Evolutionary conservation across 2,888 invertebrate species (phyloP), one percentile per base, ranked within the genome.

Genomic region (Drosophila mayaguana): DNA sequence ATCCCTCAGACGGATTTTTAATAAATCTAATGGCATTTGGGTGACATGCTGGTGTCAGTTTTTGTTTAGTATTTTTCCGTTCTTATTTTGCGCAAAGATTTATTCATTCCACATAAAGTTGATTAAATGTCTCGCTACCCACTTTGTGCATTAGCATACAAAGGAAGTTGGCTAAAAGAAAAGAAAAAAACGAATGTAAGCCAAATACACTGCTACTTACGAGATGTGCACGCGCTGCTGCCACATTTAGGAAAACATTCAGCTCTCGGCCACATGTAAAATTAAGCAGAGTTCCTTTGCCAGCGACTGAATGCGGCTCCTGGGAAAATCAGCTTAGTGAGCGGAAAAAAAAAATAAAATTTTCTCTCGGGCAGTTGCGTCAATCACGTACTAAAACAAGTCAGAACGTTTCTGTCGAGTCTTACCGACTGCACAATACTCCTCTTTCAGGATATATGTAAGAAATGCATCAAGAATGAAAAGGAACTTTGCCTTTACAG

Each of bases 91-190:
- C 3, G 20, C 4, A 50, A 8, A 54, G 61, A 56, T 55, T 63
- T 48, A 64, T 88, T 80, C 80, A 71, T 83, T 72, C 57, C 70
- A 62, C 81, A 78, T 83, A 86, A 83, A 86, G 83, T 83, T 83
- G 83, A 88, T 83, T 86, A 83, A 83, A 88, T 80, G 83, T 72
- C 67, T 56, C 54, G 45, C 63, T 50, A 45, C 69, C 22, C 70
- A 60, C 63, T 66, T 56, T 45, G 12, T 63, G 83, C 81, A 86
- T 82, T 85, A 88, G 77, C 82, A 79, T 82, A 67, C 71, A 76
- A 73, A 63, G 59, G 46, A 57, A 68, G 45, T 63, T 60, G 68
- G 18, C 46, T 48, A 51, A 63, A 42, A 55, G 42, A 64, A 62
- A 8, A n/a, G n/a, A 28, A 28, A 28, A 25, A 63, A 54, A 46